Evolutionary conservation across 2,113 vertebrate species (phyloP).

Genomic region (Phylloscopus trochiloides): DNA sequence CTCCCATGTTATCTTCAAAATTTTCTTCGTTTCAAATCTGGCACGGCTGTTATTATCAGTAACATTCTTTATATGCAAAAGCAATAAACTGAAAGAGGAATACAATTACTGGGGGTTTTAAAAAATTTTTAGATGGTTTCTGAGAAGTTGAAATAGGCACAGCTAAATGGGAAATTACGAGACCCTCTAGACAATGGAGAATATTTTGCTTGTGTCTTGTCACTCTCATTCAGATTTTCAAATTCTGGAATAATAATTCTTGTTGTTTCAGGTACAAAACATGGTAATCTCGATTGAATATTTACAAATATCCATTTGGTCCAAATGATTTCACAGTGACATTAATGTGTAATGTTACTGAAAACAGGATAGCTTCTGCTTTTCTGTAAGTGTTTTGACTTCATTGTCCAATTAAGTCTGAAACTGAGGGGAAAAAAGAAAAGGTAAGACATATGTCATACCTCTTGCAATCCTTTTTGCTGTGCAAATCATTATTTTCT

Average conservation of each 20-base stretch:
- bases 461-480: not conserved
- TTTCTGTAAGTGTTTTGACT: not conserved
- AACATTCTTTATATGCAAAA: not conserved
- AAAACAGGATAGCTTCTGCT: not conserved
- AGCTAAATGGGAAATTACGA: not conserved
- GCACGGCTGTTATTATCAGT: too few species aligned
- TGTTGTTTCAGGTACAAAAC: not conserved
- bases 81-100: not conserved
- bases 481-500: not conserved
- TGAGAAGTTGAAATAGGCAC: not conserved
- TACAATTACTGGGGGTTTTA: not conserved
- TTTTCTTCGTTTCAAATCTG: not conserved
- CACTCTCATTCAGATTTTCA: not conserved
- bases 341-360: not conserved
- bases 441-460: not conserved
- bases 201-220: not conserved
- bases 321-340: not conserved
- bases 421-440: not conserved
- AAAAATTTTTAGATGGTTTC: not conserved
- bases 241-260: not conserved
- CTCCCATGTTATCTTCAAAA: not conserved
- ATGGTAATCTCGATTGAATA: not conserved
- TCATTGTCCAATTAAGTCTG: not conserved
- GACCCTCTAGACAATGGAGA: not conserved
- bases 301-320: not conserved